Evolutionary conservation across 2,797 vertebrate species (phyloP), one percentile per base, ranked within the genome.

Genomic region (Echeneis naucrates): DNA sequence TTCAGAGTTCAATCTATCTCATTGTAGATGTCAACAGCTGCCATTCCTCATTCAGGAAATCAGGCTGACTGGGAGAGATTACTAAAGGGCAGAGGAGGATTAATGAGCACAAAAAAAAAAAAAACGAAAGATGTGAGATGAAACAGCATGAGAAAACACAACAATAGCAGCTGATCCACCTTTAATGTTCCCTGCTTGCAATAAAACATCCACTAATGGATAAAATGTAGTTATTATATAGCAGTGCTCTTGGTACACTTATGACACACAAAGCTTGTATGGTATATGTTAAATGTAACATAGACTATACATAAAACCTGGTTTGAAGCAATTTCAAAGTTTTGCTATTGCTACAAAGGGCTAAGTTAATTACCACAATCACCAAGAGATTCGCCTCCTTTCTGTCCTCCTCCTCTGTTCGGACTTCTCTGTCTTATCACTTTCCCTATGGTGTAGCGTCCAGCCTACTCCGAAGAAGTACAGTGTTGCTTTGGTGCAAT

Each of bases 1-100:
- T 84, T 82, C 54, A 71, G 67, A 83, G 68, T 82, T 81, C 80
- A 90, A 82, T 83, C 75, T 82, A 27, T 74, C 58, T 83, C 72
- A 73, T 50, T 27, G 58, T 21, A 57, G 83, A 89, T 78, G 82
- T 84, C 83, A 88, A 85, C 90, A 90, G 88, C 88, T 90, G 89
- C 86, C 80, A 80, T 84, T 77, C 72, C 60, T 81, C 76, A 56
- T 72, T 78, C 68, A 82, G 85, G 69, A 82, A 85, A 80, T 68
- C 67, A 60, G 78, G 62, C 74, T 68, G 82, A 57, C 82, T 80
- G 72, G 65, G 57, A 74, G 80, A 87, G 89, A 87, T 91, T 88
- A 87, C 47, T 27, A 82, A 89, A 91, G 87, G 87, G 68, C 87
- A 88, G 35, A 16, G 77, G 56, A 64, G 76, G 89, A 89, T 87